These are phyloP conservation scores for Anthrax anthrax DNA, from an alignment of 2,888 invertebrate genomes.

Conservation along the genomic window DNA sequence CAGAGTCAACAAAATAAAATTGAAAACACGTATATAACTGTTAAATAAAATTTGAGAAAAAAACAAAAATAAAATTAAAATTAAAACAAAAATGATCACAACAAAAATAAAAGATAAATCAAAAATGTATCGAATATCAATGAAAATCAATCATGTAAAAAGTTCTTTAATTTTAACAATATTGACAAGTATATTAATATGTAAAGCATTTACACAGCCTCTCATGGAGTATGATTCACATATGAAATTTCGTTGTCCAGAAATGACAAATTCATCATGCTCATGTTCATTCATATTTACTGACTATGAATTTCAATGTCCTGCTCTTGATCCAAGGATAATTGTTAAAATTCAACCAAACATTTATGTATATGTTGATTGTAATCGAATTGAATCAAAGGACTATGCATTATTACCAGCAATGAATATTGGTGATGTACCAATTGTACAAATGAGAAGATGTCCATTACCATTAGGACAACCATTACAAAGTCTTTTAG, in stretches of 20 bases:
- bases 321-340: conserved; percentile 23
- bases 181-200: not conserved
- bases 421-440: conserved; percentile 23
- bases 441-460: conserved; percentile 25
- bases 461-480: conserved; percentile 32
- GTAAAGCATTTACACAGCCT: not conserved
- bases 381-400: conserved; percentile 22
- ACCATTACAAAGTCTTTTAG: conserved; percentile 31
- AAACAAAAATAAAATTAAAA: too few relatives aligned
- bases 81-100: too few relatives aligned
- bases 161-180: not conserved
- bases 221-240: not conserved
- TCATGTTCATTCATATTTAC: conserved; percentile 23
- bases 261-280: conserved; percentile 18
- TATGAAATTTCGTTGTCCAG: conserved; percentile 7
- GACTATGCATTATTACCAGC: conserved; percentile 25
- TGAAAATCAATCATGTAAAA: not conserved
- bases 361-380: conserved; percentile 27
- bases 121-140: not conserved
- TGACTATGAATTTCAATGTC: conserved; percentile 30
- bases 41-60: too few relatives aligned
- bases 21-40: too few relatives aligned
- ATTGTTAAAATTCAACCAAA: conserved; percentile 24
- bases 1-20: too few relatives aligned
- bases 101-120: too few relatives aligned